Evolutionary conservation across 2,113 vertebrate species (phyloP).

Genomic region (Solea solea): DNA sequence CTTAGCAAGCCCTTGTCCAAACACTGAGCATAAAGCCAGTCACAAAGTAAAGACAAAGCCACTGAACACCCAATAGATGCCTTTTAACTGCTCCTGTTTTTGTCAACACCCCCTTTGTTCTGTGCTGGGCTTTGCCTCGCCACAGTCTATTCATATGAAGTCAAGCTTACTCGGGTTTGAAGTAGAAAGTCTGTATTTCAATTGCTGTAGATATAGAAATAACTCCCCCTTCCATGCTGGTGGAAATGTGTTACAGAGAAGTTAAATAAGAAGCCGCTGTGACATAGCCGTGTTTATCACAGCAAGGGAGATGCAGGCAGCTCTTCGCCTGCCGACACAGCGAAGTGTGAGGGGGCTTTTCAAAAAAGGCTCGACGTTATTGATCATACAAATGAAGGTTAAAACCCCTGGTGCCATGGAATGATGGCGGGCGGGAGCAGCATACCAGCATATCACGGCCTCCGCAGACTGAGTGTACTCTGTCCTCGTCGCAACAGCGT

Average conservation of each 20-base stretch:
- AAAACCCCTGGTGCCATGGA: conserved; percentile 43
- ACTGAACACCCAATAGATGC: conserved; percentile 38
- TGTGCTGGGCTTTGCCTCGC: conserved; percentile 46
- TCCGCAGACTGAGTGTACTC: conserved; percentile 44
- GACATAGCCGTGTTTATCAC: conserved; percentile 49
- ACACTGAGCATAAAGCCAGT: conserved; percentile 56
- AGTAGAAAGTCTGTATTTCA: background rate
- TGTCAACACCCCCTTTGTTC: conserved; percentile 32
- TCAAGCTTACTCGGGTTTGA: background rate
- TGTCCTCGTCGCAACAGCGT: conserved; percentile 56
- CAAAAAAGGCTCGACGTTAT: conserved; percentile 18
- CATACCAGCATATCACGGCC: conserved; percentile 55
- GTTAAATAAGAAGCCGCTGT: conserved; percentile 35
- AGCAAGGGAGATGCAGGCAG: conserved; percentile 5
- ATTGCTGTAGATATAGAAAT: background rate
- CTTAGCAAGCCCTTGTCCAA: conserved; percentile 50
- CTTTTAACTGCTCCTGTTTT: conserved; percentile 36
- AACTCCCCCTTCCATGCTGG: background rate
- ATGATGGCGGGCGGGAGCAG: conserved; percentile 21
- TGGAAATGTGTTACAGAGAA: background rate
- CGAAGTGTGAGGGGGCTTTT: conserved; percentile 31
- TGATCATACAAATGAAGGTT: conserved; percentile 55
- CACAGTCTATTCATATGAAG: conserved; percentile 6
- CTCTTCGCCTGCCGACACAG: conserved; percentile 31
- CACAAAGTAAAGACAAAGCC: conserved; percentile 52